A percentile compares a stretch with the other conserved stretches of the same genome.
Conservation (phyloP, 2,797 vertebrate species). For the Pogoniulus pusillus region DNA sequence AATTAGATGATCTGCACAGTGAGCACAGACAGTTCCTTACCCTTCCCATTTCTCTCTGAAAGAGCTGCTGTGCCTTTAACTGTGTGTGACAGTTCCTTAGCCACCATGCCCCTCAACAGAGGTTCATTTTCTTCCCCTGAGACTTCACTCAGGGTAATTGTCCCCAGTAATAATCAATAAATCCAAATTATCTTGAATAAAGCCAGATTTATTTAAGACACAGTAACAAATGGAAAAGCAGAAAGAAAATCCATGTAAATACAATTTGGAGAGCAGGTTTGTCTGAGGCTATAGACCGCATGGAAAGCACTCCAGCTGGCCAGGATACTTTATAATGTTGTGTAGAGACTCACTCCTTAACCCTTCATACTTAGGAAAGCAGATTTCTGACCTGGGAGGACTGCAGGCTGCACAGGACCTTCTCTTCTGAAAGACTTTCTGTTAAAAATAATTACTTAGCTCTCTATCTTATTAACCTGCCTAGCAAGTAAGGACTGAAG, state of each 20-base stretch:
- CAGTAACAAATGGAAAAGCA: conserved; percentile 68
- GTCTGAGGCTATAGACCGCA: conserved; percentile 6
- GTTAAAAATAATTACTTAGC: neutral
- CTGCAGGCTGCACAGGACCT: neutral
- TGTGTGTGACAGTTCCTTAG: conserved; percentile 19
- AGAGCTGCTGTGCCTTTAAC: conserved; percentile 5
- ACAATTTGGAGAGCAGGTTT: conserved; percentile 55
- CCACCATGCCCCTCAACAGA: neutral
- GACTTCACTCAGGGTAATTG: conserved; percentile 62
- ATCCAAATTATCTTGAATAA: conserved; percentile 73
- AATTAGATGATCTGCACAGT: neutral
- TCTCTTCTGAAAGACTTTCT: neutral
- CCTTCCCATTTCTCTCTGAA: neutral
- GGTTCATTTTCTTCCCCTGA: conserved; percentile 53
- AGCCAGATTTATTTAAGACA: conserved; percentile 70
- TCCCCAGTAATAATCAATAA: conserved; percentile 71
- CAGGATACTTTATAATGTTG: neutral
- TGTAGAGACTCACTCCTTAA: neutral
- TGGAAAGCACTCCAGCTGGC: conserved; percentile 2
- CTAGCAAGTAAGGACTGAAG: neutral
- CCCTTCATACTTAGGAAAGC: neutral
- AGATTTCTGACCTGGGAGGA: neutral
- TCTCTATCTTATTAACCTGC: neutral
- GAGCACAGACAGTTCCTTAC: neutral
- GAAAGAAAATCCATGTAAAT: conserved; percentile 72